These are phyloP conservation scores for Dolichopus griseipennis DNA, from an alignment of 2,888 invertebrate species.

Conservation along the genomic window DNA sequence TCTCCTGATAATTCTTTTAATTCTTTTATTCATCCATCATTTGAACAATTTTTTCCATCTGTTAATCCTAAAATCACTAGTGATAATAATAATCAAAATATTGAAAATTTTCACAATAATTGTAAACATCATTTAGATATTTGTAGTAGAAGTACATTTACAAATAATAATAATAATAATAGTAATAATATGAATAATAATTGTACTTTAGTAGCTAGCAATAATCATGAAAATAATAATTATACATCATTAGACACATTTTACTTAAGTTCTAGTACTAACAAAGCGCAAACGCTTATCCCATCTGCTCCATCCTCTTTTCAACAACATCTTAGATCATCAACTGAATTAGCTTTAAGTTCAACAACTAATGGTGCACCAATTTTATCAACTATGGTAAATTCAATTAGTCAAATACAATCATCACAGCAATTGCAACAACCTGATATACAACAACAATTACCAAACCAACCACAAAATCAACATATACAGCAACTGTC, in stretches of 20 bases:
- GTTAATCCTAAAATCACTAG: not conserved
- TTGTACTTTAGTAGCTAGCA: slow-evolving; percentile 18
- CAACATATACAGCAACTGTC: slow-evolving; percentile 28
- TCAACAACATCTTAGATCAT: slow-evolving; percentile 35
- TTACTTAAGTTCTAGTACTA: slow-evolving; percentile 28
- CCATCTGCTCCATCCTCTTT: slow-evolving; percentile 37
- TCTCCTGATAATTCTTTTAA: slow-evolving; percentile 7
- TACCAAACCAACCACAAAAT: slow-evolving; percentile 24
- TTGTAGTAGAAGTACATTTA: slow-evolving; percentile 15
- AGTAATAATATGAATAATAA: slow-evolving; percentile 33
- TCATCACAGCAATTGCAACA: slow-evolving; percentile 32
- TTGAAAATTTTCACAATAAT: not conserved
- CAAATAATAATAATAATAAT: slow-evolving; percentile 25
- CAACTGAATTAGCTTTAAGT: slow-evolving; percentile 29
- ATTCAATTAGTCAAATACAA: slow-evolving; percentile 12
- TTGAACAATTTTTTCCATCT: not conserved
- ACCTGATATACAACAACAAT: slow-evolving; percentile 23
- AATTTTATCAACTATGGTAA: slow-evolving; percentile 35
- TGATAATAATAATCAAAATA: not conserved
- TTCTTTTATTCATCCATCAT: slow-evolving; percentile 7
- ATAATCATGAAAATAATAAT: slow-evolving; percentile 25
- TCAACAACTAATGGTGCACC: slow-evolving; percentile 26
- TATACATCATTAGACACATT: slow-evolving; percentile 22
- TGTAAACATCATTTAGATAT: not conserved
- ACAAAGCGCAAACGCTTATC: slow-evolving; percentile 43